Percentiles rank a stretch among this genome's conserved stretches.
phyloP scores from a whole-genome alignment of 2,888 invertebrate species.

The Dicranocentrus wangi region DNA sequence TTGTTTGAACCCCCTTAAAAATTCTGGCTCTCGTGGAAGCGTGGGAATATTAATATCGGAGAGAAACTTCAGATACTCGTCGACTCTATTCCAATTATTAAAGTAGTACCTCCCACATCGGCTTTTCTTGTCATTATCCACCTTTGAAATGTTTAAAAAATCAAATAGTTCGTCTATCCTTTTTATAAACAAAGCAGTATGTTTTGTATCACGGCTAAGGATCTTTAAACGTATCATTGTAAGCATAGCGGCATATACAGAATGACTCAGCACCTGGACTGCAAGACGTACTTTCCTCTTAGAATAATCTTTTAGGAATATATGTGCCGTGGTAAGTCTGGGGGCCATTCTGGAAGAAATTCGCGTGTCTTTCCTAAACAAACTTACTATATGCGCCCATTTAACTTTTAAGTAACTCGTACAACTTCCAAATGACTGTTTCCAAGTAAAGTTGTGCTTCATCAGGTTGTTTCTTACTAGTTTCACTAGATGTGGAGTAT shows the following conservation, averaged over 20 bases:
- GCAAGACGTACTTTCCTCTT: conserved; percentile 43
- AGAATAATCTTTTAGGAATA: conserved; percentile 15
- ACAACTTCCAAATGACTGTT: not conserved
- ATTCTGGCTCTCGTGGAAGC: not conserved
- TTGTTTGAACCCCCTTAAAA: not conserved
- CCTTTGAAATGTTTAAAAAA: conserved; percentile 28
- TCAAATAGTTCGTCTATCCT: conserved; percentile 29
- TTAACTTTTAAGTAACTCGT: not conserved
- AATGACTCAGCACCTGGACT: conserved; percentile 25
- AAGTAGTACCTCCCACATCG: conserved; percentile 12
- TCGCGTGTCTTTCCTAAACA: conserved; percentile 19
- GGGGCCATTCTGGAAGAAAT: conserved; percentile 6
- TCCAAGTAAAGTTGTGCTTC: conserved; percentile 20
- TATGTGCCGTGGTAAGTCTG: conserved; percentile 13
- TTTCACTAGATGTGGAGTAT: conserved; percentile 44
- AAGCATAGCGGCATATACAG: conserved; percentile 27
- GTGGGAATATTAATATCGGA: not conserved
- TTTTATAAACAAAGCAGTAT: conserved; percentile 29
- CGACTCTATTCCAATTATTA: not conserved
- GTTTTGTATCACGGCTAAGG: not conserved
- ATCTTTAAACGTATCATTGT: not conserved
- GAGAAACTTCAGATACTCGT: not conserved
- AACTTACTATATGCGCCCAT: conserved; percentile 6
- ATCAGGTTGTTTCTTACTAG: conserved; percentile 28
- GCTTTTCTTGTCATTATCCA: not conserved